A percentile compares a stretch with the other conserved stretches of the same genome.
phyloP scores from a whole-genome alignment of 2,888 invertebrate genomes.

The Zele albiditarsus region DNA sequence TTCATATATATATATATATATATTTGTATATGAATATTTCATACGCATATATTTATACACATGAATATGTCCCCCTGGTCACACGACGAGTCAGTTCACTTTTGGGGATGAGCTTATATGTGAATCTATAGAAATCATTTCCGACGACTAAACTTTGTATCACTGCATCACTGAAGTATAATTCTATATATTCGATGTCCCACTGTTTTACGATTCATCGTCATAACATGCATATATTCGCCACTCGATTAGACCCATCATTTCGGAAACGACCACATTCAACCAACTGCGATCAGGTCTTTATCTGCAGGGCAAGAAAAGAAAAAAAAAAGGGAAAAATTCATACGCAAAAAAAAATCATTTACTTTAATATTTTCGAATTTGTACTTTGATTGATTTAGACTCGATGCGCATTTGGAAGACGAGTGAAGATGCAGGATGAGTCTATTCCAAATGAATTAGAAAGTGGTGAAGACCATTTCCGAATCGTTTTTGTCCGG shows the following conservation, averaged over 20 bases:
- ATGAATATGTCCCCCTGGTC: not conserved
- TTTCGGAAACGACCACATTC: not conserved
- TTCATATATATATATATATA: constrained; percentile 2
- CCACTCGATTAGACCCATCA: constrained; percentile 5
- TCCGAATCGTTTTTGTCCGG: constrained; percentile 46
- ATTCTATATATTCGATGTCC: not conserved
- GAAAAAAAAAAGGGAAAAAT: too few relatives aligned
- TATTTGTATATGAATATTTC: constrained; percentile 38
- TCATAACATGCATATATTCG: constrained; percentile 12
- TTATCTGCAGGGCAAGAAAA: not conserved
- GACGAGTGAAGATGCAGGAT: not conserved
- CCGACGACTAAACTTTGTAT: constrained; percentile 3
- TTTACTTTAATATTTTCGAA: too few relatives aligned
- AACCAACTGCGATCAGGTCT: not conserved
- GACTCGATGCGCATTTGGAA: not conserved
- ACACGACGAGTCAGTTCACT: constrained; percentile 26
- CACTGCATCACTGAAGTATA: not conserved
- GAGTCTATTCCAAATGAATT: constrained; percentile 34
- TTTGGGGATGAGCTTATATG: constrained; percentile 2
- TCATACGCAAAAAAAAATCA: too few relatives aligned
- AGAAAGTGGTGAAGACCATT: constrained; percentile 52
- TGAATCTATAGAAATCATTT: not conserved
- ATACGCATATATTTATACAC: constrained; percentile 26
- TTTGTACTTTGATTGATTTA: not conserved
- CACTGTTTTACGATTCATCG: constrained; percentile 9